Conservation (phyloP, 2,797 vertebrate genomes). For the Platyrinchus mystaceus region DNA sequence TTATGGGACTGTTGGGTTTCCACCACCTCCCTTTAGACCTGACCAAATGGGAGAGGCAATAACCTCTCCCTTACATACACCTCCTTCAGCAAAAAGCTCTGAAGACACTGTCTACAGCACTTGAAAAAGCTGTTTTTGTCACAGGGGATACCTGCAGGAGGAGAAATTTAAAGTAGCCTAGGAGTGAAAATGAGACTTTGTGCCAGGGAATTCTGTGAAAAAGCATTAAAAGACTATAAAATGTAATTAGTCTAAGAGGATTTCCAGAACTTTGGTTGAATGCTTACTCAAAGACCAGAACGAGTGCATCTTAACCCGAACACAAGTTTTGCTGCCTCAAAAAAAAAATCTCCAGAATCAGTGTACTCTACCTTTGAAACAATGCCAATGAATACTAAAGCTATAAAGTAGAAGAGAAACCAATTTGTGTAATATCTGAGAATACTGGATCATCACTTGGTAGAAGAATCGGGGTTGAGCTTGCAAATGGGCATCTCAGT, state of each 20-base stretch:
- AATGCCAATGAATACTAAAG: neutral
- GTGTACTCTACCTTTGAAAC: neutral
- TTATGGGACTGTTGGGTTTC: neutral
- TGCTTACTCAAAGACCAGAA: neutral
- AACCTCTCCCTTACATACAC: accelerated
- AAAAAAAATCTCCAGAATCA: neutral
- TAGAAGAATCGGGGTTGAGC: neutral
- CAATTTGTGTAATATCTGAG: neutral
- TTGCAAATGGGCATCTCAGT: neutral
- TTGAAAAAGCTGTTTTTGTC: neutral
- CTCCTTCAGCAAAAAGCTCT: neutral
- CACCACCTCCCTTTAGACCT: neutral
- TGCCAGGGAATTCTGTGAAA: neutral
- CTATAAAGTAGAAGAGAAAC: neutral
- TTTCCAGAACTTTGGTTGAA: neutral
- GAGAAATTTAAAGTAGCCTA: neutral
- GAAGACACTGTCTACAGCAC: neutral
- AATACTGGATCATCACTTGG: neutral
- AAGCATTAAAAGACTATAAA: neutral
- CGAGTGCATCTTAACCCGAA: neutral
- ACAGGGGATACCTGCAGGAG: neutral
- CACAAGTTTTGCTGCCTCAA: neutral
- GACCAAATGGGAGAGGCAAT: neutral
- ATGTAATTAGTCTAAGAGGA: neutral
- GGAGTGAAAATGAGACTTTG: neutral